phyloP scores from a whole-genome alignment of 2,797 vertebrate species.

The Glossophaga mutica region DNA sequence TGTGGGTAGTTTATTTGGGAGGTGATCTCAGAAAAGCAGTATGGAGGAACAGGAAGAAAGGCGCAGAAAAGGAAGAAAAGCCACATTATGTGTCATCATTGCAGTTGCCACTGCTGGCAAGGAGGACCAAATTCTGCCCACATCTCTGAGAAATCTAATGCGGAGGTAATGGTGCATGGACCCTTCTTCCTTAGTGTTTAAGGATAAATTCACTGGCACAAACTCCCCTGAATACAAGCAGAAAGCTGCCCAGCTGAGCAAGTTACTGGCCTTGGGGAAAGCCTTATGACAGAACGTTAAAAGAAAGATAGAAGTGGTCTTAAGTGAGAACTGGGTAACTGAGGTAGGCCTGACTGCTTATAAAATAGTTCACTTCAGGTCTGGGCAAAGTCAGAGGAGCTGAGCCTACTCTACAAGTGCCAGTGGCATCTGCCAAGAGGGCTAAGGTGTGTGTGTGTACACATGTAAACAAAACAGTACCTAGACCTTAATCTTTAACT shows the following conservation, averaged over 20 bases:
- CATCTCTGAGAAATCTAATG: background rate
- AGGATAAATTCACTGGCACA: background rate
- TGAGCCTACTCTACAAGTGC: background rate
- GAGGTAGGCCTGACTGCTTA: background rate
- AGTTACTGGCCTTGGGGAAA: background rate
- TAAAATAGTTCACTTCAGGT: background rate
- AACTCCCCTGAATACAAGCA: background rate
- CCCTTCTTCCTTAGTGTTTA: background rate
- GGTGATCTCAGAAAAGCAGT: background rate
- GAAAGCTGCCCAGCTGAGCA: no score
- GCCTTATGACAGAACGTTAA: background rate
- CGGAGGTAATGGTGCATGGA: background rate
- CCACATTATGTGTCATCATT: rapidly evolving
- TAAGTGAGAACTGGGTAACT: background rate
- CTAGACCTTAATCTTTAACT: background rate
- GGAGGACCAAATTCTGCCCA: background rate
- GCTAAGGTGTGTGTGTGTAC: rapidly evolving
- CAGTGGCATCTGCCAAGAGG: background rate
- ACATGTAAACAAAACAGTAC: background rate
- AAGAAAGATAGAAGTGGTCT: background rate
- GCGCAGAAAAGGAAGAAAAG: background rate
- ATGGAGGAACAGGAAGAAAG: background rate
- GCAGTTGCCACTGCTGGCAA: background rate
- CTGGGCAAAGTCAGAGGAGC: background rate
- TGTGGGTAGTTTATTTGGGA: background rate